phyloP scores from a whole-genome alignment of 2,797 vertebrate species.

The Cacajao melanocephalus region DNA sequence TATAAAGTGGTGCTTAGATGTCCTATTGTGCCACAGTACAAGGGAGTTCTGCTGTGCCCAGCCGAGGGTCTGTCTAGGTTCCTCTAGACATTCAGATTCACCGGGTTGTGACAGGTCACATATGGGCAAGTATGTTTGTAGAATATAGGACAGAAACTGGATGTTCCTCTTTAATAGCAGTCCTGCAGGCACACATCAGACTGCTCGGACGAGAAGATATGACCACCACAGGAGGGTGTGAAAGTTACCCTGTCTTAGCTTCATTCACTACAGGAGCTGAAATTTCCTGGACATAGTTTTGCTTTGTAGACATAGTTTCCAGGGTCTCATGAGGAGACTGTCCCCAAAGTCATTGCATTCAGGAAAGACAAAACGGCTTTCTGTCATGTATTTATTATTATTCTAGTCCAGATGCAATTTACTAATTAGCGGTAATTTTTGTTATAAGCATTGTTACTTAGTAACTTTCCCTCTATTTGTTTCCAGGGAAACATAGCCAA shows the following conservation, averaged over 20 bases:
- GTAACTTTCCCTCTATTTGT: background rate
- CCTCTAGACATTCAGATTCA: background rate
- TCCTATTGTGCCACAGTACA: background rate
- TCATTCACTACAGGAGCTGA: background rate
- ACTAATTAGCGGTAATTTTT: background rate
- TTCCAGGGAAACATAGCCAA: background rate
- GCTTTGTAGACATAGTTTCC: background rate
- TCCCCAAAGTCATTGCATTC: background rate
- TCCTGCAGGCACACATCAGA: too few relatives aligned
- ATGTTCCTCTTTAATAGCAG: background rate
- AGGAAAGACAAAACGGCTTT: background rate
- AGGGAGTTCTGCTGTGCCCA: too few relatives aligned
- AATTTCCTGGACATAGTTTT: background rate
- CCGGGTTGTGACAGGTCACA: rapidly evolving
- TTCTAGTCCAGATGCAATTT: background rate
- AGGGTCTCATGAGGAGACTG: background rate
- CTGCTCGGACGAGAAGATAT: background rate
- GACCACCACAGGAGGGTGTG: rapidly evolving
- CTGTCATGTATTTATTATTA: background rate
- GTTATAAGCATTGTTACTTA: background rate
- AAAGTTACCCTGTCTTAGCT: background rate
- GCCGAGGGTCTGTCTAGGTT: background rate
- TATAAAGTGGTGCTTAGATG: too few relatives aligned
- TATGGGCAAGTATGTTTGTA: rapidly evolving
- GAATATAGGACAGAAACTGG: too few relatives aligned